phyloP scores from a whole-genome alignment of 2,888 invertebrate genomes.

The Polylopha cassiicola region DNA sequence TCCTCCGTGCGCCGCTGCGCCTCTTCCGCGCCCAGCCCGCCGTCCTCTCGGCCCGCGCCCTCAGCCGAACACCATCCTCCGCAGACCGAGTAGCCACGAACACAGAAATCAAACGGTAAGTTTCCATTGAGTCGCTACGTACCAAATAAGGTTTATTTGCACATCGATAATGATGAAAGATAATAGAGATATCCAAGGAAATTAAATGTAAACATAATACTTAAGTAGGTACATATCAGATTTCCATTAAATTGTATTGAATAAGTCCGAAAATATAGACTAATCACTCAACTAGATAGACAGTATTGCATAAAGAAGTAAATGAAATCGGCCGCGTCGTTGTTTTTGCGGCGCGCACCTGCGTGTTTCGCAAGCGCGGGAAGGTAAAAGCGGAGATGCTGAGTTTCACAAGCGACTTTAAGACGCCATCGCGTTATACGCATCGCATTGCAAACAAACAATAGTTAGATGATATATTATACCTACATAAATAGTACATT shows the following conservation, averaged over 20 bases:
- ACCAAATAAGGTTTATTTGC: slow-evolving; percentile 11
- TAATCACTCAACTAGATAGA: slow-evolving; percentile 38
- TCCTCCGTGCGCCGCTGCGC: slow-evolving; percentile 54
- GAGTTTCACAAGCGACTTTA: slow-evolving; percentile 58
- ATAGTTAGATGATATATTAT: slow-evolving; percentile 24
- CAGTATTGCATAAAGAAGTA: slow-evolving; percentile 70
- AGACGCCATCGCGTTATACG: slow-evolving; percentile 43
- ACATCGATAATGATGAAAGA: background rate
- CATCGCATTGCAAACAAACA: slow-evolving; percentile 40
- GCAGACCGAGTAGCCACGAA: slow-evolving; percentile 50
- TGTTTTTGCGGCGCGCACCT: slow-evolving; percentile 77
- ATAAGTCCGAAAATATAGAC: too few relatives aligned
- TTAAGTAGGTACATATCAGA: too few relatives aligned
- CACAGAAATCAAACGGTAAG: slow-evolving; percentile 67
- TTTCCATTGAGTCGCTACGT: too few relatives aligned
- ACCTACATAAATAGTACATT: too few relatives aligned
- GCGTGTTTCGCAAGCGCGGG: slow-evolving; percentile 76
- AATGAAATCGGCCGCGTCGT: slow-evolving; percentile 66
- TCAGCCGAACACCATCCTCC: slow-evolving; percentile 86
- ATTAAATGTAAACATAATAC: too few relatives aligned
- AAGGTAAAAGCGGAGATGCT: slow-evolving; percentile 75
- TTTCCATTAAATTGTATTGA: too few relatives aligned
- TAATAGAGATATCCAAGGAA: slow-evolving; percentile 16
- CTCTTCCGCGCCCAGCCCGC: slow-evolving; percentile 72
- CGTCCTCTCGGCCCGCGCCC: slow-evolving; percentile 87